Percentiles rank a stretch among this genome's conserved stretches.
Evolutionary conservation across 2,888 invertebrate genomes (phyloP).

Genomic region (Quadroppia sp.): DNA sequence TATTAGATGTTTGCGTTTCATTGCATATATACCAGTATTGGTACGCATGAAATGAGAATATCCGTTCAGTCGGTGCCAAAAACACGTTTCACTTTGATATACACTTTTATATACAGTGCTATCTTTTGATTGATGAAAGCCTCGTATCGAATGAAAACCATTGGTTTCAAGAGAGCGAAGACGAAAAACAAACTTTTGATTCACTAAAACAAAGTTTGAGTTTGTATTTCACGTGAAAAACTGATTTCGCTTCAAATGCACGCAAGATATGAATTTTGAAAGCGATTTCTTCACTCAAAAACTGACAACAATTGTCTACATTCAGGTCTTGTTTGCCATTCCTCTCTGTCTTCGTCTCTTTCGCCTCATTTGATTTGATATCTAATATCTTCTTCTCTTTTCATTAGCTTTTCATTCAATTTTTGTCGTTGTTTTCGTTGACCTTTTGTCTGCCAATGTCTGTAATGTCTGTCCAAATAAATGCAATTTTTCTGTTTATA

Average conservation of each 20-base stretch:
- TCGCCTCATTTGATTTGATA: conserved; percentile 23
- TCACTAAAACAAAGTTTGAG: neutral
- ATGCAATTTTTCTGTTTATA: conserved; percentile 11
- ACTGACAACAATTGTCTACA: neutral
- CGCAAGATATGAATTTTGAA: conserved; percentile 20
- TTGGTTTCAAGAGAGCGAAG: conserved; percentile 3
- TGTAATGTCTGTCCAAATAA: neutral
- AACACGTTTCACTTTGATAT: too few species aligned
- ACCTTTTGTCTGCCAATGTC: neutral
- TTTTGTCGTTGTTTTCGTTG: neutral
- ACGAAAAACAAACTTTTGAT: neutral
- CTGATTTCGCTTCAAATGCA: conserved; percentile 9
- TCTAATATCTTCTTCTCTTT: neutral
- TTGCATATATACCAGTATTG: conserved; percentile 26
- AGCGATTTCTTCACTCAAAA: neutral
- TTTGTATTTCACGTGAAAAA: conserved; percentile 28
- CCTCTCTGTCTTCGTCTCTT: neutral
- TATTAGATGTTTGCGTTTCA: conserved; percentile 34
- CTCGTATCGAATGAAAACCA: conserved; percentile 2
- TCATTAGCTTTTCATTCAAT: conserved; percentile 11
- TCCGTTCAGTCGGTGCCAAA: neutral
- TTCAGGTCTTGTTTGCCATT: neutral
- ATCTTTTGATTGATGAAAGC: conserved; percentile 35
- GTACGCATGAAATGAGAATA: conserved; percentile 3
- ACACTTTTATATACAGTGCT: conserved; percentile 16